phyloP scores from a whole-genome alignment of 2,888 invertebrate species.

The Bibio marci region DNA sequence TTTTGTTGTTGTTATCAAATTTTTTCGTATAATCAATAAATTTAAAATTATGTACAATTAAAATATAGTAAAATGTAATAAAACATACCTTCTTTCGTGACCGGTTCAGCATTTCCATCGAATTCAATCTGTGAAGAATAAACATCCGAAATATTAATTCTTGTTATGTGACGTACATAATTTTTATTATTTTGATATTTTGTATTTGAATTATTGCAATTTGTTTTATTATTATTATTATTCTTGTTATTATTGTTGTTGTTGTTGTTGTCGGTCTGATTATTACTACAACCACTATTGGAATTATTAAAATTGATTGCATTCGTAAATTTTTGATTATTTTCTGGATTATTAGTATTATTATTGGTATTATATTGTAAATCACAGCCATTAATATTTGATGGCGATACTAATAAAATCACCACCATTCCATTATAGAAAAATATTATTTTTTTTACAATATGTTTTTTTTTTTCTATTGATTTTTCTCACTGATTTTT shows the following conservation, averaged over 20 bases:
- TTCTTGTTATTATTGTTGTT: slow-evolving; percentile 2
- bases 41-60: too few relatives aligned
- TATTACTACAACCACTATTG: slow-evolving; percentile 27
- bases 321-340: neutral
- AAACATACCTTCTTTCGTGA: slow-evolving; percentile 74
- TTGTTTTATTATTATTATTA: neutral
- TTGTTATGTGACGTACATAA: slow-evolving; percentile 30
- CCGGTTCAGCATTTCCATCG: slow-evolving; percentile 61
- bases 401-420: slow-evolving; percentile 31
- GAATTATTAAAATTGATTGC: slow-evolving; percentile 7
- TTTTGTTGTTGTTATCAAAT: too few relatives aligned
- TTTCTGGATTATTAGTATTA: too few relatives aligned
- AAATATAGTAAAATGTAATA: too few relatives aligned
- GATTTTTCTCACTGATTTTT: too few relatives aligned
- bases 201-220: neutral
- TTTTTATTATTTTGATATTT: slow-evolving; percentile 13
- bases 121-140: slow-evolving; percentile 41
- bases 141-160: slow-evolving; percentile 31
- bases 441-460: too few relatives aligned
- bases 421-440: slow-evolving; percentile 25
- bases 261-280: slow-evolving; percentile 10
- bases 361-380: slow-evolving; percentile 13
- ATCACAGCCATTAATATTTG: slow-evolving; percentile 23
- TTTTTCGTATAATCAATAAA: too few relatives aligned
- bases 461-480: too few relatives aligned